These are phyloP conservation scores for Podarcis siculus DNA, from an alignment of 2,797 vertebrate species.

Conservation along the genomic window DNA sequence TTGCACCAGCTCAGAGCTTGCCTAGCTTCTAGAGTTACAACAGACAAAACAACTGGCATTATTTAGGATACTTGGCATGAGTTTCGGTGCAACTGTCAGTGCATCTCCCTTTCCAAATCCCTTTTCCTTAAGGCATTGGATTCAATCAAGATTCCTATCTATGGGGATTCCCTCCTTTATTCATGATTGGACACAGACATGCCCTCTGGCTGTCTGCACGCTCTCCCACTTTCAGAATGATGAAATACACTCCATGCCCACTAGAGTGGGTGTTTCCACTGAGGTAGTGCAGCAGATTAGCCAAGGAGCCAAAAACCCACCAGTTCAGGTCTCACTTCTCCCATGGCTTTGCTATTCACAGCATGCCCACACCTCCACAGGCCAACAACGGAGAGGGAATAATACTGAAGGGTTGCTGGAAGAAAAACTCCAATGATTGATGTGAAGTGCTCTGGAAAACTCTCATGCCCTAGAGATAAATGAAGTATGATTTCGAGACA, in stretches of 20 bases:
- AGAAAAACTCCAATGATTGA: neutral
- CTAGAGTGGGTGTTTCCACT: neutral
- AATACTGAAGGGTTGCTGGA: neutral
- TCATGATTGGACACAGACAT: neutral
- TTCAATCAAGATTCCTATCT: conserved; percentile 8
- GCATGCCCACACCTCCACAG: neutral
- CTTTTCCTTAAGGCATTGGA: conserved; percentile 7
- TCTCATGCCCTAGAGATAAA: neutral
- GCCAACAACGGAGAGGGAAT: neutral
- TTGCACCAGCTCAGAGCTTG: neutral
- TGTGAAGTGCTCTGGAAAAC: neutral
- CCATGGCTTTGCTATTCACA: neutral
- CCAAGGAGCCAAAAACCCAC: neutral
- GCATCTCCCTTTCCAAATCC: neutral
- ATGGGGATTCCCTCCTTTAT: conserved; percentile 21
- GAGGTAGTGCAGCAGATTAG: neutral
- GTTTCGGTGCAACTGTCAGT: neutral
- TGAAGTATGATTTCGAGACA: neutral
- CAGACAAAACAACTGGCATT: neutral
- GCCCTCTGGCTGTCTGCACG: neutral
- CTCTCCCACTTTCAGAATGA: conserved; percentile 7
- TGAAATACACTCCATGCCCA: neutral
- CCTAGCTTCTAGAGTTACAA: neutral
- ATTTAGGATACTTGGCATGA: neutral
- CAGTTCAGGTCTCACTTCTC: neutral